A percentile compares a stretch with the other conserved stretches of the same genome.
Conservation (phyloP, 2,797 vertebrate genomes). For the Calcarius lapponicus region DNA sequence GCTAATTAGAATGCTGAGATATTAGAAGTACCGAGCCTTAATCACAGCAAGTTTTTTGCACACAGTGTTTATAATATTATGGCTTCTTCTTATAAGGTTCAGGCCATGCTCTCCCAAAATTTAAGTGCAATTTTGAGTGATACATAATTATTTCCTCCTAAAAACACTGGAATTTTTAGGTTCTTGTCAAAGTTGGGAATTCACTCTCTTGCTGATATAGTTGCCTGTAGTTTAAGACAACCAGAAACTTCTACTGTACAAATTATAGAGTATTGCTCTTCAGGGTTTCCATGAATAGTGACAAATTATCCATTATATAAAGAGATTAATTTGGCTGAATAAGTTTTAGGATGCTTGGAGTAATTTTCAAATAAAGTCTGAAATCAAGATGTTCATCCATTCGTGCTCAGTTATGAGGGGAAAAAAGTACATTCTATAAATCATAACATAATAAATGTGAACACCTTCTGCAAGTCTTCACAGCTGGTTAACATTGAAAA, state of each 20-base stretch:
- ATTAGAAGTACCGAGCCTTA: background rate
- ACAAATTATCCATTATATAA: background rate
- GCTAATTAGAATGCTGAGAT: conserved; percentile 12
- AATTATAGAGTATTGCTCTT: background rate
- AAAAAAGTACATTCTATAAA: background rate
- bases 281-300: background rate
- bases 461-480: background rate
- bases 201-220: background rate
- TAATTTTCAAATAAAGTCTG: background rate
- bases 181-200: background rate
- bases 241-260: background rate
- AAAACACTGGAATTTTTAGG: background rate
- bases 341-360: background rate
- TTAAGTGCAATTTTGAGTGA: background rate
- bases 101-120: background rate
- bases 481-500: background rate
- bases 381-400: background rate
- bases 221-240: background rate
- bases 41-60: background rate
- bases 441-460: background rate
- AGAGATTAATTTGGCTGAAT: conserved; percentile 1
- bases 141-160: background rate
- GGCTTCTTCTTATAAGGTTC: background rate
- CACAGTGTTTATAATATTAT: background rate
- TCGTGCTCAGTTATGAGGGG: background rate